Conservation (phyloP, 1,140 invertebrate species). For the Leptinotarsa texana region DNA sequence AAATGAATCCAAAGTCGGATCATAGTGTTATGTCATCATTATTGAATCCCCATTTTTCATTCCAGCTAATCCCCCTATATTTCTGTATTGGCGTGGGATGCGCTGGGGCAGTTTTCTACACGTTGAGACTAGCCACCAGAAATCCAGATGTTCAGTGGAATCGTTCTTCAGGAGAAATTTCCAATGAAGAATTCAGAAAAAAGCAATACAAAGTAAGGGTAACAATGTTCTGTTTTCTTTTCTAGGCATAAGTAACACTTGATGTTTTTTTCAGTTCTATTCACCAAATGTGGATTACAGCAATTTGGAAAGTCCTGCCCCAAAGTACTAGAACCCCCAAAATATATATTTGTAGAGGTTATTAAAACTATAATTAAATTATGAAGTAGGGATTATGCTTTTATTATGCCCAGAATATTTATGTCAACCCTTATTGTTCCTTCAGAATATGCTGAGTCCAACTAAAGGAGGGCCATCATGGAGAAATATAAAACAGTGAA, state of each 20-base stretch:
- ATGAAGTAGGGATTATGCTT: too few species aligned
- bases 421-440: too few species aligned
- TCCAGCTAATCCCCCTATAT: conserved; percentile 78
- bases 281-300: conserved; percentile 66
- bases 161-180: conserved; percentile 70
- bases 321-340: conserved; percentile 60
- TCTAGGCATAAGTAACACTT: neutral
- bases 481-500: too few species aligned
- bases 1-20: conserved; percentile 18
- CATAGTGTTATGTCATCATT: conserved; percentile 28
- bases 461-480: too few species aligned
- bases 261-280: conserved; percentile 64
- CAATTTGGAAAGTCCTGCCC: conserved; percentile 65
- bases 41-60: conserved; percentile 27
- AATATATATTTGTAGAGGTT: too few species aligned
- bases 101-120: conserved; percentile 65
- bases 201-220: conserved; percentile 79
- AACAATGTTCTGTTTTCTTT: neutral
- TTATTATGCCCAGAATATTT: too few species aligned
- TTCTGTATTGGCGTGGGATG: conserved; percentile 70
- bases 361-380: too few species aligned
- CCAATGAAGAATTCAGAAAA: conserved; percentile 76
- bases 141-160: conserved; percentile 83
- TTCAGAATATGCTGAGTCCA: too few species aligned
- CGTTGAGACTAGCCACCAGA: conserved; percentile 67